A percentile compares a stretch with the other conserved stretches of the same genome.
These are phyloP conservation scores for Saccopteryx bilineata DNA, from an alignment of 2,113 vertebrate genomes.

Conservation along the genomic window DNA sequence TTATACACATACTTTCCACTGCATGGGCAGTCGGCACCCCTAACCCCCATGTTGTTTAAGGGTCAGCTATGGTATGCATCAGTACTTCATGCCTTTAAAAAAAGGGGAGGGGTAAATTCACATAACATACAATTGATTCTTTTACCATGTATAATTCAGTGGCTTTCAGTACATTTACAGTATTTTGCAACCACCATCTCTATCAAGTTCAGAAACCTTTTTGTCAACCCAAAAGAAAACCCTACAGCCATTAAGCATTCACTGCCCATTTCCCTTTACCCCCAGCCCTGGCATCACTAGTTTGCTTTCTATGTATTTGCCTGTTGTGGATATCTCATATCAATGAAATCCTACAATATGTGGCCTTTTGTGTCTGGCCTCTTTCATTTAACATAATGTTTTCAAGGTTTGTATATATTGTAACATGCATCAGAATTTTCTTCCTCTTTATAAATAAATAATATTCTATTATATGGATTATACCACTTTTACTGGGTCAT, in stretches of 20 bases:
- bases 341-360: background rate
- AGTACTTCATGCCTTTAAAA: background rate
- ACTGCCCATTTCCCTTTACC: background rate
- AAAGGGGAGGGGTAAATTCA: background rate
- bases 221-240: background rate
- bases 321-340: background rate
- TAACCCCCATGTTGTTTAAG: background rate
- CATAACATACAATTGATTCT: background rate
- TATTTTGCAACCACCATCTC: background rate
- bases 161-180: background rate
- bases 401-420: background rate
- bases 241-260: background rate
- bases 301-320: background rate
- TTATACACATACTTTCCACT: too few species aligned
- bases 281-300: background rate
- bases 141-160: background rate
- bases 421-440: background rate
- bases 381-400: conserved; percentile 2
- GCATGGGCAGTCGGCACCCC: background rate
- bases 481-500: background rate
- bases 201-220: background rate
- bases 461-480: background rate
- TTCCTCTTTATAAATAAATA: background rate
- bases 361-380: background rate
- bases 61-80: background rate